Evolutionary conservation across 2,888 invertebrate species (phyloP).

Genomic region (Leptinotarsa rubiginosa): DNA sequence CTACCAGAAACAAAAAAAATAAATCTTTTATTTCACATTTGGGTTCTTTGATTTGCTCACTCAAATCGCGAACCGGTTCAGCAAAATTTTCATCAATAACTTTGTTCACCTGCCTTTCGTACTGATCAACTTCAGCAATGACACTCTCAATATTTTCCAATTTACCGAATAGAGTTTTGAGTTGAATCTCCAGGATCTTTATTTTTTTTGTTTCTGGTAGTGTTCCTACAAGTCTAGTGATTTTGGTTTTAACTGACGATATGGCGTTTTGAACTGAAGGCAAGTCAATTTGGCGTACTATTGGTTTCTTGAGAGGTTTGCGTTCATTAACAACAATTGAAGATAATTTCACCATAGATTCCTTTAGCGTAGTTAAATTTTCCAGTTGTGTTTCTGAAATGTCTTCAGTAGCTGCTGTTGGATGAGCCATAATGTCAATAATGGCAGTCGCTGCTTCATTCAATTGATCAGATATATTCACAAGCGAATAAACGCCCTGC

Average conservation of each 20-base stretch:
- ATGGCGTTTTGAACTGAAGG: constrained; percentile 37
- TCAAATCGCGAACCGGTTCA: too few species aligned
- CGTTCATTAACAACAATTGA: constrained; percentile 2
- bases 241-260: constrained; percentile 24
- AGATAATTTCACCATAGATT: neutral
- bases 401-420: neutral
- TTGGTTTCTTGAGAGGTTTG: constrained; percentile 31
- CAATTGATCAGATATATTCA: neutral
- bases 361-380: neutral
- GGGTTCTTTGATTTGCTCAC: neutral
- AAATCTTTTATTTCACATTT: neutral
- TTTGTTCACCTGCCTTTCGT: too few species aligned
- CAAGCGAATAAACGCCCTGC: neutral
- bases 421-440: neutral
- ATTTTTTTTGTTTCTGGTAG: constrained; percentile 21
- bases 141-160: constrained; percentile 14
- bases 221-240: constrained; percentile 13
- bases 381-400: neutral
- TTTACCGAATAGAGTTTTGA: constrained; percentile 33
- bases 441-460: neutral
- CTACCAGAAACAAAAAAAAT: too few species aligned
- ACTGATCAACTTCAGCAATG: too few species aligned
- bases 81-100: too few species aligned
- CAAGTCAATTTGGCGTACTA: constrained; percentile 38
- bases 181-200: constrained; percentile 25